Percentiles rank a stretch among this genome's conserved stretches.
Conservation (phyloP, 2,113 vertebrate species). For the Vireo altiloquus region DNA sequence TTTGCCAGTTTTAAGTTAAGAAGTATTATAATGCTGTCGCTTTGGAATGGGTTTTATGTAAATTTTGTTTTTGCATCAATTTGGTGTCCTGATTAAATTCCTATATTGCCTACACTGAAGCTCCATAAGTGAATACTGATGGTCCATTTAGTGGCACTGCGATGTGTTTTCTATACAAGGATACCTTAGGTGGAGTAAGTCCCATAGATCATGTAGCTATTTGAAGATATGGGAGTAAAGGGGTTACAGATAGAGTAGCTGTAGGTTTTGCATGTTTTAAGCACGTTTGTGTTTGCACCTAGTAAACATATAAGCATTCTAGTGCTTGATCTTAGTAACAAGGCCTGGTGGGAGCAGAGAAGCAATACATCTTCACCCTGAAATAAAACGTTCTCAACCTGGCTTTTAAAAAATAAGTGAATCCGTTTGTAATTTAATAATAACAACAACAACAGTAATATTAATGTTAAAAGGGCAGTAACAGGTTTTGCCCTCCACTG, state of each 20-base stretch:
- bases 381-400: background rate
- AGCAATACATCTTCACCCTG: background rate
- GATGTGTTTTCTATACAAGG: background rate
- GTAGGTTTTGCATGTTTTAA: background rate
- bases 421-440: background rate
- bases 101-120: background rate
- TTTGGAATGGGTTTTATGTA: background rate
- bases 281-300: background rate
- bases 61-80: background rate
- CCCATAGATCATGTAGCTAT: background rate
- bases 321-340: background rate
- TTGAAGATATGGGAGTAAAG: background rate
- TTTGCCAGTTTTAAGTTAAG: background rate
- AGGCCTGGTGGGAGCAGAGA: background rate
- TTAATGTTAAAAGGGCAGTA: background rate
- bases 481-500: background rate
- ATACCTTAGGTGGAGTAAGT: background rate
- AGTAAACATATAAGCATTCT: no score
- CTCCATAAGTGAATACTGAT: background rate
- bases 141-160: background rate
- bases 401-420: background rate
- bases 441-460: background rate
- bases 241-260: background rate
- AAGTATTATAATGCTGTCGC: fast-evolving
- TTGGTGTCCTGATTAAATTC: background rate